phyloP scores from a whole-genome alignment of 2,113 vertebrate genomes.

The Myocastor coypus region DNA sequence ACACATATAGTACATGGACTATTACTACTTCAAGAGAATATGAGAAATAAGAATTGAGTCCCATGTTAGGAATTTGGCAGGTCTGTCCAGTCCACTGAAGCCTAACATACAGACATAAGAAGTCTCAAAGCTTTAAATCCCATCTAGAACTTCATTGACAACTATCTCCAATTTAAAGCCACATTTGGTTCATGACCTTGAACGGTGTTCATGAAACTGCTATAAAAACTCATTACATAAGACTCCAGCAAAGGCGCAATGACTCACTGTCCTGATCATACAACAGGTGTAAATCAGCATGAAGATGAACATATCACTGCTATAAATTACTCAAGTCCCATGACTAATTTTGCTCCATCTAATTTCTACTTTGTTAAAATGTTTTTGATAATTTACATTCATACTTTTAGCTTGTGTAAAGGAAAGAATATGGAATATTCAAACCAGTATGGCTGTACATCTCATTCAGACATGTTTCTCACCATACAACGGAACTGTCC shows the following conservation, averaged over 20 bases:
- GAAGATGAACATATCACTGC: not conserved
- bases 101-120: not conserved
- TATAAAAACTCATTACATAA: not conserved
- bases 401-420: not conserved
- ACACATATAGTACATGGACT: not conserved
- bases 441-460: not conserved
- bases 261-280: not conserved
- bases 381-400: not conserved
- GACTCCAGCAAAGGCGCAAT: not conserved
- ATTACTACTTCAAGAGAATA: slow-evolving; percentile 26
- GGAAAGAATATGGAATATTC: not conserved
- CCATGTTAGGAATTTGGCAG: not conserved
- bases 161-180: not conserved
- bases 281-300: not conserved
- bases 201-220: not conserved
- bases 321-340: not conserved
- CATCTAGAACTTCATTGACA: not conserved
- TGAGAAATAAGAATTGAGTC: not conserved
- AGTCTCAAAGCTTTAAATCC: not conserved
- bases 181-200: not conserved
- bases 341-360: not conserved
- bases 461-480: not conserved
- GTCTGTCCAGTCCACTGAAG: not conserved
- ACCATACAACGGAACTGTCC: not conserved
- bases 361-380: not conserved